Conservation (phyloP, 2,113 vertebrate genomes). For the Equus quagga region DNA sequence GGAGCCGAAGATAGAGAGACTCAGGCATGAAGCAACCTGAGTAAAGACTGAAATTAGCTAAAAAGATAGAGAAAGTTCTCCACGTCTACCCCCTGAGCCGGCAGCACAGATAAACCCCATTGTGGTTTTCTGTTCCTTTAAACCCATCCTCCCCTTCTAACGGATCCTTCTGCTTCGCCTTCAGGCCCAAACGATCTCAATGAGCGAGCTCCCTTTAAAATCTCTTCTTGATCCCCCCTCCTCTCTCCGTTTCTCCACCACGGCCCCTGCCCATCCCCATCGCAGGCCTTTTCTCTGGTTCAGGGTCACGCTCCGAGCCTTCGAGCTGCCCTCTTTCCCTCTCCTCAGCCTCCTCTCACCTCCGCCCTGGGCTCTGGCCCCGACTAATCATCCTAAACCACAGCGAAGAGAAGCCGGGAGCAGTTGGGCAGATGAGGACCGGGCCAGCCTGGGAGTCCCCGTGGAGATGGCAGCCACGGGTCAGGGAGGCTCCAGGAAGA, state of each 20-base stretch:
- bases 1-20: background rate
- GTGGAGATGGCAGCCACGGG: background rate
- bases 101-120: background rate
- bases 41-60: background rate
- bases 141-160: background rate
- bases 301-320: background rate
- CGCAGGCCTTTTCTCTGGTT: background rate
- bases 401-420: background rate
- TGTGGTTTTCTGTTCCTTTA: background rate
- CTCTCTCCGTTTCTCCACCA: fast-evolving
- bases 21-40: background rate
- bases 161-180: background rate
- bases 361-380: background rate
- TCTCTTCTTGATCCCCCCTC: background rate
- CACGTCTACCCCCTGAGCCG: fast-evolving
- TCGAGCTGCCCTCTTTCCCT: fast-evolving
- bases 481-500: conserved; percentile 18
- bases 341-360: background rate
- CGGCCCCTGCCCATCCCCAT: background rate
- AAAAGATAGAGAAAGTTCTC: background rate
- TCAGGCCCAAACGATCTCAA: fast-evolving
- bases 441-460: background rate
- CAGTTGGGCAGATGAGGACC: background rate
- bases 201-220: background rate
- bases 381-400: background rate